phyloP scores from a whole-genome alignment of 2,797 vertebrate species.

The Cygnus olor region DNA sequence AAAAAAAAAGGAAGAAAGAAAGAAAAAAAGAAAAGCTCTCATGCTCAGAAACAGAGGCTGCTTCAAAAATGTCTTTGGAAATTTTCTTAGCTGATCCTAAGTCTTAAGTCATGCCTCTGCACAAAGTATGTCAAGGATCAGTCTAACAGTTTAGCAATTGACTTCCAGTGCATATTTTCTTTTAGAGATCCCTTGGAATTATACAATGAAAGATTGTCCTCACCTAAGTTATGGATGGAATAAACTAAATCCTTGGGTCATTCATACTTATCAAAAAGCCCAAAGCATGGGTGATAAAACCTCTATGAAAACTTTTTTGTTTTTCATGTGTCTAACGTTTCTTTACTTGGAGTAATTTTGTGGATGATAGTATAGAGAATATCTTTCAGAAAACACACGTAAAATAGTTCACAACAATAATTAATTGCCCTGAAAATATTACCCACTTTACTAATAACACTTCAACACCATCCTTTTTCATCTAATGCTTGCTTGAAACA shows the following conservation, averaged over 20 bases:
- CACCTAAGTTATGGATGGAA: background rate
- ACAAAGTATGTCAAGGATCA: background rate
- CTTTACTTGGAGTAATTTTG: background rate
- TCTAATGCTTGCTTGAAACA: background rate
- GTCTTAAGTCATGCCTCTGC: background rate
- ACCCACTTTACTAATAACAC: background rate
- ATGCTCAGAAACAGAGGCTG: background rate
- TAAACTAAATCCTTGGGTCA: background rate
- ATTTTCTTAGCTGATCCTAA: background rate
- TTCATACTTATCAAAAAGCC: background rate
- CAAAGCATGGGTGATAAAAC: background rate
- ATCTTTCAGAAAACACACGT: background rate
- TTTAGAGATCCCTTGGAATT: background rate
- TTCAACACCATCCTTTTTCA: background rate
- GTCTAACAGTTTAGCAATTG: background rate
- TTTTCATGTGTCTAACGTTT: background rate
- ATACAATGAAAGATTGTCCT: background rate
- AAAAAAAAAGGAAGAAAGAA: background rate
- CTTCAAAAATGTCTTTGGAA: background rate
- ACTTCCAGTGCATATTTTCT: background rate
- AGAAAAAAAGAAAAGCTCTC: background rate
- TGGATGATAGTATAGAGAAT: background rate
- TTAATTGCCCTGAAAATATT: background rate
- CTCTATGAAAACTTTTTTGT: background rate
- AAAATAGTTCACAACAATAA: background rate